These are phyloP conservation scores for Ameiurus melas DNA, from an alignment of 2,113 vertebrate species.

Conservation along the genomic window DNA sequence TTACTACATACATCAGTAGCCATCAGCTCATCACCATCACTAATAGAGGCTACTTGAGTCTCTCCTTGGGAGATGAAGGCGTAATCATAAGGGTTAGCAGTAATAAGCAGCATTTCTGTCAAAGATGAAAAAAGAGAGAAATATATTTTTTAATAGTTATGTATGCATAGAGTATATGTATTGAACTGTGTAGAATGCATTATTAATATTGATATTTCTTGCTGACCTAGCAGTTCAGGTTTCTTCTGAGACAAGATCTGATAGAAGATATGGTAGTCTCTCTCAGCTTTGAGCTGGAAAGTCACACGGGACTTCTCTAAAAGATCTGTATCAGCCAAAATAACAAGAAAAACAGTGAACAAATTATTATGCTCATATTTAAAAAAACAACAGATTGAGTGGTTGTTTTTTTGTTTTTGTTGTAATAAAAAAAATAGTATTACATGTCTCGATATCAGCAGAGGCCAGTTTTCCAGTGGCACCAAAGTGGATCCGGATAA, in stretches of 20 bases:
- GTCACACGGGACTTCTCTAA: conserved; percentile 90
- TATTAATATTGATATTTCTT: not conserved
- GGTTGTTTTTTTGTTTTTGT: not conserved
- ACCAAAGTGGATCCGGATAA: conserved; percentile 83
- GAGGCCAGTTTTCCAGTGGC: conserved; percentile 78
- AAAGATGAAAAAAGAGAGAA: conserved; percentile 51
- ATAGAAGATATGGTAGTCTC: conserved; percentile 93
- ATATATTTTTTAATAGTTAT: conserved; percentile 57
- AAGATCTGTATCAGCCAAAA: conserved; percentile 70
- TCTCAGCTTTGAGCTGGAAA: conserved; percentile 88
- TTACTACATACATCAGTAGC: conserved; percentile 49
- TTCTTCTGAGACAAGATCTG: conserved; percentile 89
- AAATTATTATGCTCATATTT: not conserved
- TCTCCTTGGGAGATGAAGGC: conserved; percentile 71
- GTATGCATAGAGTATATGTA: not conserved
- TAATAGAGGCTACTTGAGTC: conserved; percentile 66
- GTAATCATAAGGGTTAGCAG: conserved; percentile 70
- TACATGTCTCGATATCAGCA: conserved; percentile 62
- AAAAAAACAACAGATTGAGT: not conserved
- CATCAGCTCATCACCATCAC: conserved; percentile 50
- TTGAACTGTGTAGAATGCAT: not conserved
- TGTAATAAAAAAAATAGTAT: not conserved
- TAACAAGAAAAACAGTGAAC: conserved; percentile 54
- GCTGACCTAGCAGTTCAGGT: conserved; percentile 83
- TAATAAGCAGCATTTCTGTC: conserved; percentile 70